These are phyloP conservation scores for Naja naja DNA, from an alignment of 2,113 vertebrate species.

Conservation along the genomic window DNA sequence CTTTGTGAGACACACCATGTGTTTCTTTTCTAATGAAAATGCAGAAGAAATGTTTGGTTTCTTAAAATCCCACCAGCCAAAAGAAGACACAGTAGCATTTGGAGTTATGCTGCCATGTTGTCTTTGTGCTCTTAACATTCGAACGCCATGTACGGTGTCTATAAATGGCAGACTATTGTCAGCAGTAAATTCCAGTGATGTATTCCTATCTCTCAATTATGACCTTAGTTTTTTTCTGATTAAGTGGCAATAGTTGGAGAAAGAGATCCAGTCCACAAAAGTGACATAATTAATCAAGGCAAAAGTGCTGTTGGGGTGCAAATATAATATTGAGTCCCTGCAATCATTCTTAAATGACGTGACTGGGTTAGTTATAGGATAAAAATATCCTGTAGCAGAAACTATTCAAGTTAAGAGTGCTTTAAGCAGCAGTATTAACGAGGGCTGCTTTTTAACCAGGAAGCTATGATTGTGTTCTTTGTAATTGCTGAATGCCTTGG, in stretches of 20 bases:
- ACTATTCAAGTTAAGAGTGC: not conserved
- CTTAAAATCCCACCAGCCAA: not conserved
- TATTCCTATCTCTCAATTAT: not conserved
- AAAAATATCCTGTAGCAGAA: not conserved
- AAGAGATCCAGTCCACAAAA: not conserved
- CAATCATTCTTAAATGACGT: not conserved
- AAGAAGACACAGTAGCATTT: not conserved
- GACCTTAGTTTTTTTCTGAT: not conserved
- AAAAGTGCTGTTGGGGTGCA: not conserved
- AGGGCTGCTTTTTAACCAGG: not conserved
- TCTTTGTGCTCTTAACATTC: not conserved
- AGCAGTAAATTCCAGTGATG: not conserved
- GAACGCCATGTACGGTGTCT: not conserved
- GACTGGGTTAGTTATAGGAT: too few relatives aligned
- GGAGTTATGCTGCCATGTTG: not conserved
- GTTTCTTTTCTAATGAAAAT: not conserved
- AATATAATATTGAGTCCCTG: not conserved
- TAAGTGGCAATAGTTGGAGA: not conserved
- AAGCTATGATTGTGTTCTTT: not conserved
- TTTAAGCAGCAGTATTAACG: too few relatives aligned
- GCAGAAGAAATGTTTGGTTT: not conserved
- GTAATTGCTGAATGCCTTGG: not conserved
- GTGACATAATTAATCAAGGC: not conserved
- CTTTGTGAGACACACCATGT: not conserved
- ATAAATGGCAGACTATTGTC: not conserved